Percentiles rank a stretch among this genome's conserved stretches.
phyloP scores from a whole-genome alignment of 1,140 invertebrate species.

The Drosophila miranda region DNA sequence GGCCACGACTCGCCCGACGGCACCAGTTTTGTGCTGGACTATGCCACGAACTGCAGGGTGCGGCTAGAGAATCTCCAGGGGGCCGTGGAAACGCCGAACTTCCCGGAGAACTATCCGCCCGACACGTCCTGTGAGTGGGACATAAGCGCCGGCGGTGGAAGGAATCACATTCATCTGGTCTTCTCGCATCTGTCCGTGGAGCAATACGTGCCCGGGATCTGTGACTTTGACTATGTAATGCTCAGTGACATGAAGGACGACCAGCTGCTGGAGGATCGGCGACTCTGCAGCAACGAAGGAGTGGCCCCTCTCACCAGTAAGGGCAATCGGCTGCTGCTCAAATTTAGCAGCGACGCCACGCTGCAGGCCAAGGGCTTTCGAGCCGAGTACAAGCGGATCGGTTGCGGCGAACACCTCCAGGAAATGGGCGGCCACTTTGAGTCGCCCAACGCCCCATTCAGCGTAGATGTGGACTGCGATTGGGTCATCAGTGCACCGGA shows the following conservation, averaged over 20 bases:
- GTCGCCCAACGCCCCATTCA: conserved; percentile 83
- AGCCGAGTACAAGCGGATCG: conserved; percentile 83
- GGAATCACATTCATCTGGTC: conserved; percentile 88
- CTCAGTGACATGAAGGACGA: conserved; percentile 82
- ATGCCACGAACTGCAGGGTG: conserved; percentile 84
- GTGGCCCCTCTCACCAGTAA: conserved; percentile 35
- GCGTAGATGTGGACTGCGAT: conserved; percentile 87
- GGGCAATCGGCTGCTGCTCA: conserved; percentile 64
- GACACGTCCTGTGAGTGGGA: conserved; percentile 89
- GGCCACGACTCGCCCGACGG: conserved; percentile 24
- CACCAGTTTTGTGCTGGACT: conserved; percentile 56
- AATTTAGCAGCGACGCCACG: conserved; percentile 84
- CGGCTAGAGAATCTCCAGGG: conserved; percentile 47
- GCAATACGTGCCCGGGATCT: conserved; percentile 48
- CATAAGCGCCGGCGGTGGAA: conserved; percentile 86
- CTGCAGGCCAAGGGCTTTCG: conserved; percentile 79
- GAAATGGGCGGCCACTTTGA: conserved; percentile 39
- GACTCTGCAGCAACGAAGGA: conserved; percentile 82
- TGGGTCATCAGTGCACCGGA: conserved; percentile 88
- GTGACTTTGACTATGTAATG: conserved; percentile 84
- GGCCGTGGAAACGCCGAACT: conserved; percentile 88
- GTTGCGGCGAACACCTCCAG: conserved; percentile 70
- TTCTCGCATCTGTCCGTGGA: conserved; percentile 90
- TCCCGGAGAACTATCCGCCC: conserved; percentile 86
- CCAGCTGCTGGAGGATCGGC: conserved; percentile 65